A percentile compares a stretch with the other conserved stretches of the same genome.
These are phyloP conservation scores for Drosophila macrospina DNA, from an alignment of 2,888 invertebrate species.

Conservation along the genomic window DNA sequence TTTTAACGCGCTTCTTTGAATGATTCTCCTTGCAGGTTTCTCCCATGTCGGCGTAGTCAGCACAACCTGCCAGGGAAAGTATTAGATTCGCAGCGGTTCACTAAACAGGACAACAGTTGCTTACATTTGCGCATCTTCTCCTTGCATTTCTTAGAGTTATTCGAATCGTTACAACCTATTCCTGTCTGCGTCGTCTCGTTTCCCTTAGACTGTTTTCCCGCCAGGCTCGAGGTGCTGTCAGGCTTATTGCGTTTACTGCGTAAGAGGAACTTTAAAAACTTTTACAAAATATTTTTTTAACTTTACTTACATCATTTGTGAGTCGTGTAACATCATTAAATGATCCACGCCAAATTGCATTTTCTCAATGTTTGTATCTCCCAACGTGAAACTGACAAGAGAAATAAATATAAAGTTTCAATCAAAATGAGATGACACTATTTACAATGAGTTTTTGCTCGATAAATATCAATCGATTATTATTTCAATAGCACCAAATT, in stretches of 20 bases:
- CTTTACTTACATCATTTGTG: conserved; percentile 69
- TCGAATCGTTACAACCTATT: conserved; percentile 67
- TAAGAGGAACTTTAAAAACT: neutral
- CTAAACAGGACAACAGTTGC: neutral
- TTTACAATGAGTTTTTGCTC: neutral
- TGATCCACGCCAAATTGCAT: conserved; percentile 82
- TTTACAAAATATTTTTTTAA: neutral
- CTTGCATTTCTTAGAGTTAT: conserved; percentile 76
- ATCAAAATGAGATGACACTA: neutral
- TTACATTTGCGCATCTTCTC: conserved; percentile 84
- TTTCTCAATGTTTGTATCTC: conserved; percentile 76
- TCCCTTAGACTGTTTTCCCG: conserved; percentile 51
- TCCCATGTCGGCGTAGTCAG: conserved; percentile 83
- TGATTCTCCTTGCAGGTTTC: conserved; percentile 85
- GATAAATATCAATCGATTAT: neutral
- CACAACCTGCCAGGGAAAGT: conserved; percentile 66
- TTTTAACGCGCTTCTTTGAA: conserved; percentile 84
- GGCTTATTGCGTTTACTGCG: conserved; percentile 70
- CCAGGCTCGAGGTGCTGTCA: conserved; percentile 61
- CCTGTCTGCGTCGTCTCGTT: conserved; percentile 61
- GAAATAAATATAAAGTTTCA: conserved; percentile 2
- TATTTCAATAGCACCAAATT: too few species aligned
- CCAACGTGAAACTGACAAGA: conserved; percentile 62
- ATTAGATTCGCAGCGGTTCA: neutral
- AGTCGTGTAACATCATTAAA: conserved; percentile 77